Evolutionary conservation across 2,797 vertebrate genomes (phyloP).

Genomic region (Sebastes jordani): DNA sequence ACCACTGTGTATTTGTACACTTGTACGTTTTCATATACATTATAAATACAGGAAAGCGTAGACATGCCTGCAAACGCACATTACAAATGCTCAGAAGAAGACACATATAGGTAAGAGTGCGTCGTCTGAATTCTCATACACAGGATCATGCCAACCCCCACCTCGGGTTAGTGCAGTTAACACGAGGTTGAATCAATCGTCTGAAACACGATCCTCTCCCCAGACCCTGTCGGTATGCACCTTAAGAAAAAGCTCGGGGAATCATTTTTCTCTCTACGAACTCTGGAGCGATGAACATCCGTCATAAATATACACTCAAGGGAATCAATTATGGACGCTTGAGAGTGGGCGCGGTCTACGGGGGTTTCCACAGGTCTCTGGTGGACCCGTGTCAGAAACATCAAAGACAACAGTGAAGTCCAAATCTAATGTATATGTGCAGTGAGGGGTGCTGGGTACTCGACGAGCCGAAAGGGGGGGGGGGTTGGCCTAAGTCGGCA

Average conservation of each 20-base stretch:
- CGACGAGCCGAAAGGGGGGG: not conserved
- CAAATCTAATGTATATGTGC: conserved; percentile 29
- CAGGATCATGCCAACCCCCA: not conserved
- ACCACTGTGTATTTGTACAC: not conserved
- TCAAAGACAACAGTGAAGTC: conserved; percentile 44
- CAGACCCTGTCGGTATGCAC: not conserved
- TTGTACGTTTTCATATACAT: not conserved
- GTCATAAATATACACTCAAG: conserved; percentile 50
- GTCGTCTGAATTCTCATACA: conserved; percentile 4
- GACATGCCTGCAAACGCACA: not conserved
- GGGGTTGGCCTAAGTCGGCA: conserved; percentile 39
- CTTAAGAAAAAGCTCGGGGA: conserved; percentile 33
- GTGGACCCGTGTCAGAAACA: conserved; percentile 31
- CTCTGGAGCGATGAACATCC: conserved; percentile 27
- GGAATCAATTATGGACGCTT: conserved; percentile 62
- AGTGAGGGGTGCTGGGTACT: conserved; percentile 1
- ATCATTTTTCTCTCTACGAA: conserved; percentile 32
- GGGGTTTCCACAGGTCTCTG: conserved; percentile 36
- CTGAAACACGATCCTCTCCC: conserved; percentile 45
- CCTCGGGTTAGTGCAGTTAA: conserved; percentile 14
- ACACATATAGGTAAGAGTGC: not conserved
- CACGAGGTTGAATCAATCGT: conserved; percentile 37
- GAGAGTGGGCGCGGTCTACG: not conserved
- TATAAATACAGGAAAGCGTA: conserved; percentile 5
- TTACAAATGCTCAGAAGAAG: not conserved